phyloP scores from a whole-genome alignment of 2,797 vertebrate species.

The Columba guinea region DNA sequence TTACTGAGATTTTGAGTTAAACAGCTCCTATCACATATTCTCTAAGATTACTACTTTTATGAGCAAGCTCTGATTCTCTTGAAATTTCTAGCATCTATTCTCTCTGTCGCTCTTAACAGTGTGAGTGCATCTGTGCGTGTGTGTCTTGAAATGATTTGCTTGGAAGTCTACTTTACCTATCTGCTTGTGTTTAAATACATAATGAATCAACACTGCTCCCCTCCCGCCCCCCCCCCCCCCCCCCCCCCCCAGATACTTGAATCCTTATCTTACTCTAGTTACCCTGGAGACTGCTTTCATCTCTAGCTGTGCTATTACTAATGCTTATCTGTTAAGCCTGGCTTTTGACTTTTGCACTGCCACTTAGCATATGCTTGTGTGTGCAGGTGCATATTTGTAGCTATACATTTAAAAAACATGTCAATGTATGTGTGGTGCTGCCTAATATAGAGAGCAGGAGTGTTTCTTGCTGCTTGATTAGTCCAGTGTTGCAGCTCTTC shows the following conservation, averaged over 20 bases:
- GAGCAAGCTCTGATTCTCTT: not conserved
- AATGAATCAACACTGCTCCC: not conserved
- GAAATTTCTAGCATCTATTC: not conserved
- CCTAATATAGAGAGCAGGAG: not conserved
- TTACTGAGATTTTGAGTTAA: not conserved
- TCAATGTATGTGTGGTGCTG: not conserved
- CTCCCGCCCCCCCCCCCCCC: not conserved
- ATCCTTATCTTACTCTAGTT: conserved; percentile 33
- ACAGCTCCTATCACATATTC: not conserved
- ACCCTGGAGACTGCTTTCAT: conserved; percentile 5
- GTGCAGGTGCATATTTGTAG: not conserved
- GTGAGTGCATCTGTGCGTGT: not conserved
- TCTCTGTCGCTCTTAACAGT: not conserved
- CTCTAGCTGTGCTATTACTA: not conserved
- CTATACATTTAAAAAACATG: not conserved
- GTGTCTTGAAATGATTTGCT: not conserved
- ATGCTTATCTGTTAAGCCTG: not conserved
- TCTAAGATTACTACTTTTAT: not conserved
- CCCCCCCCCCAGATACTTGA: not conserved
- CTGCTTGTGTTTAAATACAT: not conserved
- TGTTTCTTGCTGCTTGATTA: not conserved
- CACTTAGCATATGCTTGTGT: rapidly evolving
- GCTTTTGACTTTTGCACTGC: not conserved
- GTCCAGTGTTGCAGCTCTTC: not conserved
- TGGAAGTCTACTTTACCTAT: not conserved